phyloP scores from a whole-genome alignment of 2,797 vertebrate genomes.

The Rhinophrynus dorsalis region DNA sequence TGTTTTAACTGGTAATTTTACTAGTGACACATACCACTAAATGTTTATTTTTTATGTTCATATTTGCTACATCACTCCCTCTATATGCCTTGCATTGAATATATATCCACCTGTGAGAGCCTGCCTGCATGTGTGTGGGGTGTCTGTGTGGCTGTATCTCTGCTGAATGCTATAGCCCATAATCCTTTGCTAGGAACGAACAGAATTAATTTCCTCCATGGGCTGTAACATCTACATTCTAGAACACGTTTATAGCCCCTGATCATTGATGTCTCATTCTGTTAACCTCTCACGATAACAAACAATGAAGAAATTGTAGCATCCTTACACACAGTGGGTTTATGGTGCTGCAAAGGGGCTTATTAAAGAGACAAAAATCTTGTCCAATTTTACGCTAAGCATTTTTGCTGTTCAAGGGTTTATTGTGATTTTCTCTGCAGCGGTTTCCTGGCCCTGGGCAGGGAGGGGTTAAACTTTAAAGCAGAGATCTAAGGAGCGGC shows the following conservation, averaged over 20 bases:
- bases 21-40: no score
- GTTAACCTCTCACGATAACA: slow-evolving; percentile 6
- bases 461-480: slow-evolving; percentile 30
- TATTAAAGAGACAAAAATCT: background rate
- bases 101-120: background rate
- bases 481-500: slow-evolving; percentile 22
- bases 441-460: background rate
- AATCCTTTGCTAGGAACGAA: slow-evolving; percentile 12
- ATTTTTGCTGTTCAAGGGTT: background rate
- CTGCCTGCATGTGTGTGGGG: background rate
- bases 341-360: no score
- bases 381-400: background rate
- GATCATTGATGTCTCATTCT: slow-evolving; percentile 17
- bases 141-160: background rate
- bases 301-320: background rate
- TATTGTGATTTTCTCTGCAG: background rate
- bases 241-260: slow-evolving; percentile 1
- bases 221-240: background rate
- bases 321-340: background rate
- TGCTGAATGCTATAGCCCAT: slow-evolving; percentile 10
- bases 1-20: no score
- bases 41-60: no score
- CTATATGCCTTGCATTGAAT: no score
- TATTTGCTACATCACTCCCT: no score
- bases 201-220: slow-evolving; percentile 10